phyloP scores from a whole-genome alignment of 2,888 invertebrate species.

The Drosophila koepferae region DNA sequence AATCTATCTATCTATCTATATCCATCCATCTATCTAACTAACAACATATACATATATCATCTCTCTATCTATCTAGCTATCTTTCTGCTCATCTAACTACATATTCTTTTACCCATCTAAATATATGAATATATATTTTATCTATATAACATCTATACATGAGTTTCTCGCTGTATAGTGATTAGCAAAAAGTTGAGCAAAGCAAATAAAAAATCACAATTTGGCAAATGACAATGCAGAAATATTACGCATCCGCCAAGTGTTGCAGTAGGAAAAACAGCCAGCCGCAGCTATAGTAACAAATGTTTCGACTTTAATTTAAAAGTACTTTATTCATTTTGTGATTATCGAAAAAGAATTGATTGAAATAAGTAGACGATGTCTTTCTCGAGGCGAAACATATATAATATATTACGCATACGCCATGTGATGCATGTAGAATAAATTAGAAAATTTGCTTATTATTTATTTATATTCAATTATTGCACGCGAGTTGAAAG shows the following conservation, averaged over 20 bases:
- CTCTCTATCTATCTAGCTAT: too few species aligned
- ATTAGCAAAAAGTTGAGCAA: slow-evolving; percentile 23
- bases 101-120: too few species aligned
- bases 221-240: slow-evolving; percentile 8
- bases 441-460: slow-evolving; percentile 1
- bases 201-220: slow-evolving; percentile 6
- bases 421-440: background rate
- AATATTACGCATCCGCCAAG: slow-evolving; percentile 24
- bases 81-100: too few species aligned
- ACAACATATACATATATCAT: too few species aligned
- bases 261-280: background rate
- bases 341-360: background rate
- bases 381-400: background rate
- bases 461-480: slow-evolving; percentile 13
- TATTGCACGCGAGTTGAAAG: slow-evolving; percentile 26
- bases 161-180: background rate
- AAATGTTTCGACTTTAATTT: background rate
- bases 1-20: too few species aligned
- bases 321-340: background rate
- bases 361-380: background rate
- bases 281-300: background rate
- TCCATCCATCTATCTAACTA: too few species aligned
- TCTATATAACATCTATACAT: too few species aligned
- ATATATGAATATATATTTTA: too few species aligned
- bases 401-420: slow-evolving; percentile 2